Evolutionary conservation across 2,888 invertebrate genomes (phyloP).

Genomic region (Horisme vitalbata): DNA sequence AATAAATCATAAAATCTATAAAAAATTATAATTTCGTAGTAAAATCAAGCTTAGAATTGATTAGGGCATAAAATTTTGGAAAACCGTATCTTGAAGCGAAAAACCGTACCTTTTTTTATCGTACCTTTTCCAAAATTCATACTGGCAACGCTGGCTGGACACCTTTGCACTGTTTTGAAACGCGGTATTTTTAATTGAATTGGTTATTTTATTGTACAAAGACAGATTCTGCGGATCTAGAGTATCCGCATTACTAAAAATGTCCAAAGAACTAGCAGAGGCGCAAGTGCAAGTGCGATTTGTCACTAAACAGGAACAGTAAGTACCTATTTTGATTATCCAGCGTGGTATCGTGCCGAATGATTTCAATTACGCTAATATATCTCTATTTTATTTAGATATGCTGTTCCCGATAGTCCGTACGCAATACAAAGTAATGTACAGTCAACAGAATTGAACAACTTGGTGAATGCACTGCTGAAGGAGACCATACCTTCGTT

Average conservation of each 20-base stretch:
- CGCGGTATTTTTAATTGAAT: constrained; percentile 4
- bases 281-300: constrained; percentile 90
- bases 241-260: constrained; percentile 35
- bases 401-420: constrained; percentile 93
- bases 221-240: neutral
- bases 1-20: too few species aligned
- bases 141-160: too few species aligned
- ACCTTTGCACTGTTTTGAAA: constrained; percentile 13
- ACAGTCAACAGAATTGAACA: constrained; percentile 87
- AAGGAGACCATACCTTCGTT: constrained; percentile 76
- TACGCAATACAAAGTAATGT: constrained; percentile 91
- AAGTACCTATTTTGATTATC: constrained; percentile 69
- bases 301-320: constrained; percentile 91
- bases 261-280: constrained; percentile 58
- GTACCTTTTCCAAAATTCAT: too few species aligned
- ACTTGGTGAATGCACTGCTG: constrained; percentile 90
- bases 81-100: too few species aligned
- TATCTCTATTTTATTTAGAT: constrained; percentile 78
- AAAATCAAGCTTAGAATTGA: too few species aligned
- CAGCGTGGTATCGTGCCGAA: constrained; percentile 23
- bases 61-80: too few species aligned
- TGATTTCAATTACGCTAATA: neutral
- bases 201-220: neutral
- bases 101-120: too few species aligned
- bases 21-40: too few species aligned